phyloP scores from a whole-genome alignment of 2,888 invertebrate species.

The Crocallis elinguaria region DNA sequence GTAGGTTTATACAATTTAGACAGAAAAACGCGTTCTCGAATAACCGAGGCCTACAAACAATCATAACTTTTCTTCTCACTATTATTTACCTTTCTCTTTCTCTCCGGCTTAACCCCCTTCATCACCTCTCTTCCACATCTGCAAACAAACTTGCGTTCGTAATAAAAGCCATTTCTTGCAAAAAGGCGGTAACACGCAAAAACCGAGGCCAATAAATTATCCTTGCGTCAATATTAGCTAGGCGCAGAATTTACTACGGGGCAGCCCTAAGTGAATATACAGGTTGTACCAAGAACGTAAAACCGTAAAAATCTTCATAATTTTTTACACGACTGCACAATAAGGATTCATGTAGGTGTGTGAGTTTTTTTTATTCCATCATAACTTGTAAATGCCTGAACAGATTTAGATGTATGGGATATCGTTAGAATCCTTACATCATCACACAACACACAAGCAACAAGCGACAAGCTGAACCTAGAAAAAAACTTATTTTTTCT shows the following conservation, averaged over 20 bases:
- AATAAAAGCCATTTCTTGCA: slow-evolving; percentile 25
- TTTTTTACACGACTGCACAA: not conserved
- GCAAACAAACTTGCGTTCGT: slow-evolving; percentile 16
- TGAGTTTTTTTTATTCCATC: not conserved
- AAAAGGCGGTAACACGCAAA: slow-evolving; percentile 33
- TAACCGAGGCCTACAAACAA: too few species aligned
- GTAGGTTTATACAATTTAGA: not conserved
- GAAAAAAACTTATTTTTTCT: too few species aligned
- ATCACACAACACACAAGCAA: too few species aligned
- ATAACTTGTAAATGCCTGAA: too few species aligned
- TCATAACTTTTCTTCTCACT: too few species aligned
- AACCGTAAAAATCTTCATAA: not conserved
- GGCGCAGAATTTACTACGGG: slow-evolving; percentile 37
- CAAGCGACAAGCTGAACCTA: too few species aligned
- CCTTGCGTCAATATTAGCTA: slow-evolving; percentile 41
- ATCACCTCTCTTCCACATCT: slow-evolving; percentile 1
- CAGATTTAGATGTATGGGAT: too few species aligned
- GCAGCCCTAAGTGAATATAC: slow-evolving; percentile 28
- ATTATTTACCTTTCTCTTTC: not conserved
- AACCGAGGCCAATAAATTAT: slow-evolving; percentile 37
- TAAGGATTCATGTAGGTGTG: not conserved
- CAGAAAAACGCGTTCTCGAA: too few species aligned
- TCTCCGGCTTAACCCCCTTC: not conserved
- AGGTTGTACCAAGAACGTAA: slow-evolving; percentile 13
- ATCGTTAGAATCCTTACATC: too few species aligned